Evolutionary conservation across 2,888 invertebrate species (phyloP).

Genomic region (Pimpla rufipes): DNA sequence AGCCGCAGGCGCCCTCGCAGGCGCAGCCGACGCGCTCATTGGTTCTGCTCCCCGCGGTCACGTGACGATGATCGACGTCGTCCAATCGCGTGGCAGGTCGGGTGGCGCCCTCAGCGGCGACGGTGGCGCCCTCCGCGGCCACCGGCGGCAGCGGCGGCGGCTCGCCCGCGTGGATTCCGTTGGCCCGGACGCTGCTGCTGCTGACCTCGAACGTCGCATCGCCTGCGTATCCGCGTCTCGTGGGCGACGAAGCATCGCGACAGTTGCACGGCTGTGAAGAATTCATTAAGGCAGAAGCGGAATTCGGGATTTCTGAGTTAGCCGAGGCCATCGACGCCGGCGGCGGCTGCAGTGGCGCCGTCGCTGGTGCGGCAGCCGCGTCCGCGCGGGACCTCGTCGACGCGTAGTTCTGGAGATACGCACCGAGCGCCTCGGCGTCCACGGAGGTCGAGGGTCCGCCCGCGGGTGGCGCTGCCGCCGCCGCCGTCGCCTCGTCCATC

Average conservation of each 20-base stretch:
- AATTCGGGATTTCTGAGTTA: constrained; percentile 45
- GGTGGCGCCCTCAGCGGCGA: constrained; percentile 22
- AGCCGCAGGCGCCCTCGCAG: constrained; percentile 82
- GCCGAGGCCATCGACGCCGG: background rate
- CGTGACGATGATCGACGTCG: background rate
- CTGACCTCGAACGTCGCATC: constrained; percentile 64
- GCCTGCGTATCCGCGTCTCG: constrained; percentile 73
- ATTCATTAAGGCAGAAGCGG: constrained; percentile 65
- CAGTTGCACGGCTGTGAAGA: constrained; percentile 79
- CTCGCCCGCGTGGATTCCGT: constrained; percentile 33
- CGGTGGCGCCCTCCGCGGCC: constrained; percentile 29
- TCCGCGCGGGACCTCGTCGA: constrained; percentile 42
- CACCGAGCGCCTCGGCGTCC: constrained; percentile 79
- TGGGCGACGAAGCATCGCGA: constrained; percentile 77
- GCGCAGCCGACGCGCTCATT: constrained; percentile 65
- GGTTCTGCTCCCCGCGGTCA: background rate
- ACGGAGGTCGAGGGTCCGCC: constrained; percentile 70
- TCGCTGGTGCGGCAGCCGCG: background rate
- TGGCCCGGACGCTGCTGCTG: constrained; percentile 3
- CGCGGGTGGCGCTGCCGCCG: constrained; percentile 6
- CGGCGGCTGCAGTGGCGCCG: background rate
- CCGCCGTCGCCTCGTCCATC: constrained; percentile 24
- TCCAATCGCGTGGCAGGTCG: no score
- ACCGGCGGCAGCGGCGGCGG: constrained; percentile 30
- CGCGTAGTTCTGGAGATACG: constrained; percentile 77